These are phyloP conservation scores for Solen grandis DNA, from an alignment of 1,140 invertebrate genomes.

Conservation along the genomic window DNA sequence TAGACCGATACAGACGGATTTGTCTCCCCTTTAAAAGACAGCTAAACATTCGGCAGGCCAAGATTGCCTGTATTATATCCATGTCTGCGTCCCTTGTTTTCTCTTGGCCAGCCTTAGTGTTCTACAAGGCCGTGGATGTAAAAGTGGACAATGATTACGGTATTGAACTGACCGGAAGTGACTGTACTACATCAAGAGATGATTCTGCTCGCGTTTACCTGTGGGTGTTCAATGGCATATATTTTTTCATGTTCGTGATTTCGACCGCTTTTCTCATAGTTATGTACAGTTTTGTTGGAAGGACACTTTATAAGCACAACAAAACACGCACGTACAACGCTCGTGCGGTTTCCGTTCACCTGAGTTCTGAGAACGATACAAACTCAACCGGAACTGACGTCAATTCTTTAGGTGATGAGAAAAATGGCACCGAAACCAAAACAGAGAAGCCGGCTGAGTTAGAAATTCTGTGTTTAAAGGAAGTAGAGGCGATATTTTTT, in stretches of 20 bases:
- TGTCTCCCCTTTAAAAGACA: conserved; percentile 61
- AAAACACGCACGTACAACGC: background rate
- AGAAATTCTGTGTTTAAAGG: background rate
- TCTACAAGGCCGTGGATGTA: conserved; percentile 27
- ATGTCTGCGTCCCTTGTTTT: conserved; percentile 11
- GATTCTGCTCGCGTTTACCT: conserved; percentile 9
- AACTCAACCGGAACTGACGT: background rate
- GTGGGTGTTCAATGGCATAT: conserved; percentile 25
- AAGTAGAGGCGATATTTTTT: background rate
- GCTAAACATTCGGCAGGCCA: conserved; percentile 20
- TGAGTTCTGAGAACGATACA: background rate
- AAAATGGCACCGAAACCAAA: background rate
- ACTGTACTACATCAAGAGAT: conserved; percentile 32
- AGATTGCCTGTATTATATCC: conserved; percentile 30
- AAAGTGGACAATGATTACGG: conserved; percentile 16
- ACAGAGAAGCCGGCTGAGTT: background rate
- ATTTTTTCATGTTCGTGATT: conserved; percentile 16
- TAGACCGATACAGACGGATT: conserved; percentile 65
- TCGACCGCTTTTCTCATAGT: conserved; percentile 7
- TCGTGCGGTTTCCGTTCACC: background rate
- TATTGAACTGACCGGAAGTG: conserved; percentile 3
- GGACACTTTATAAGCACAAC: conserved; percentile 17
- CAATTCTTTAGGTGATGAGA: background rate
- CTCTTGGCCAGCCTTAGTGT: conserved; percentile 36
- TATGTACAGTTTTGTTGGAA: conserved; percentile 33